Evolutionary conservation across 2,888 invertebrate species (phyloP).

Genomic region (Nowickia ferox): DNA sequence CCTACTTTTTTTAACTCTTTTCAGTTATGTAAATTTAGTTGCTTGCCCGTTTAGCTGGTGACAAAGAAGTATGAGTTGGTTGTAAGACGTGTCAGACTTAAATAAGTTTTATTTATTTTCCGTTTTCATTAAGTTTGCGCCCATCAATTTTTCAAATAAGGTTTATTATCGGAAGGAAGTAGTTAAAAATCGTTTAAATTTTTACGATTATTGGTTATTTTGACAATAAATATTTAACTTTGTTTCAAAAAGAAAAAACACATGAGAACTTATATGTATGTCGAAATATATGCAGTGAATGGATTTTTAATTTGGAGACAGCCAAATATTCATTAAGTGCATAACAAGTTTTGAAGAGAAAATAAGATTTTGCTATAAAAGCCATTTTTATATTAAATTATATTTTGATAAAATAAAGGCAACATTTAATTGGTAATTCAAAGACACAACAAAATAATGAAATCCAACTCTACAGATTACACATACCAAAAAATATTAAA

Average conservation of each 20-base stretch:
- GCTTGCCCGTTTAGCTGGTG: slow-evolving; percentile 19
- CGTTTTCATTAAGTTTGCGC: background rate
- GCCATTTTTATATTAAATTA: background rate
- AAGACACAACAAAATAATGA: no score
- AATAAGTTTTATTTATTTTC: slow-evolving; percentile 18
- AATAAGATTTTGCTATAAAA: background rate
- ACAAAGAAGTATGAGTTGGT: slow-evolving; percentile 60
- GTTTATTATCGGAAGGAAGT: slow-evolving; percentile 65
- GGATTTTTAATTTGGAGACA: slow-evolving; percentile 27
- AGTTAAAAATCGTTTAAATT: slow-evolving; percentile 63
- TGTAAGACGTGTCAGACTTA: slow-evolving; percentile 4
- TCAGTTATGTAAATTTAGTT: no score
- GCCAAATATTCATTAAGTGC: background rate
- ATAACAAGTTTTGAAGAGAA: background rate
- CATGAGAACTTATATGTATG: background rate
- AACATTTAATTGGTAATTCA: no score
- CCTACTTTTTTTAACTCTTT: no score
- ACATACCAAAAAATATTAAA: no score
- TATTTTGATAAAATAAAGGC: no score
- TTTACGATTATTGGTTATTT: slow-evolving; percentile 58
- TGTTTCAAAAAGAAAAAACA: background rate
- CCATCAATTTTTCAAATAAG: slow-evolving; percentile 28
- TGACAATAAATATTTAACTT: slow-evolving; percentile 41
- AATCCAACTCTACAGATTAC: no score
- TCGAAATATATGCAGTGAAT: background rate